A percentile compares a stretch with the other conserved stretches of the same genome.
Conservation (phyloP, 1,140 invertebrate genomes). For the Drosophila prosaltans region DNA sequence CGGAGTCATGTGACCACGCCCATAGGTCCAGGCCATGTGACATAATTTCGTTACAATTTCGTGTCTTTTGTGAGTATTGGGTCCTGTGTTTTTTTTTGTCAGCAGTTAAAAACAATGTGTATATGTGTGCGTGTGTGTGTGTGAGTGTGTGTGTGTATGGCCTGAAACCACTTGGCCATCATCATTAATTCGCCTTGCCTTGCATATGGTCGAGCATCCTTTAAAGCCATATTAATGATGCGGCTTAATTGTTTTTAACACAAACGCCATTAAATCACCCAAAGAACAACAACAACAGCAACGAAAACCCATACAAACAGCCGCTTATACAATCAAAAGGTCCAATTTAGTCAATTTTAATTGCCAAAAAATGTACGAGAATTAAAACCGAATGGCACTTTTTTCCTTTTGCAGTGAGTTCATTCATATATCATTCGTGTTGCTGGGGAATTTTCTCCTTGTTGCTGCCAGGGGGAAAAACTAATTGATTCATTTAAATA, state of each 20-base stretch:
- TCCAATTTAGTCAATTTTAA: too few relatives aligned
- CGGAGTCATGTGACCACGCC: constrained; percentile 17
- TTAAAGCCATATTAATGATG: constrained; percentile 55
- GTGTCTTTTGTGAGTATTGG: constrained; percentile 10
- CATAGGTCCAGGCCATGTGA: constrained; percentile 28
- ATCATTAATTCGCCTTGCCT: constrained; percentile 51
- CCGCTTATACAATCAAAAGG: too few relatives aligned
- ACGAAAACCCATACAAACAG: background rate
- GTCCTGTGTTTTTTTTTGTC: background rate
- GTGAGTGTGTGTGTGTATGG: constrained; percentile 18
- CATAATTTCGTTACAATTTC: constrained; percentile 61
- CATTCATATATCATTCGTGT: background rate
- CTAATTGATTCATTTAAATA: constrained; percentile 15
- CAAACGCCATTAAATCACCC: constrained; percentile 13
- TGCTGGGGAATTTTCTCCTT: background rate
- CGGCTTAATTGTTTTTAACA: constrained; percentile 35
- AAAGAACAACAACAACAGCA: background rate
- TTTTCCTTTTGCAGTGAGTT: too few relatives aligned
- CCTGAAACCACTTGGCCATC: constrained; percentile 27
- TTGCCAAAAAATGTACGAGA: too few relatives aligned
- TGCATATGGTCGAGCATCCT: constrained; percentile 30
- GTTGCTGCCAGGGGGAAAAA: background rate
- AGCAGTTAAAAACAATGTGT: background rate
- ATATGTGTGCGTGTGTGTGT: background rate
- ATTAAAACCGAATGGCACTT: too few relatives aligned